These are phyloP conservation scores for Nezara viridula DNA, from an alignment of 2,888 invertebrate species.

Conservation along the genomic window DNA sequence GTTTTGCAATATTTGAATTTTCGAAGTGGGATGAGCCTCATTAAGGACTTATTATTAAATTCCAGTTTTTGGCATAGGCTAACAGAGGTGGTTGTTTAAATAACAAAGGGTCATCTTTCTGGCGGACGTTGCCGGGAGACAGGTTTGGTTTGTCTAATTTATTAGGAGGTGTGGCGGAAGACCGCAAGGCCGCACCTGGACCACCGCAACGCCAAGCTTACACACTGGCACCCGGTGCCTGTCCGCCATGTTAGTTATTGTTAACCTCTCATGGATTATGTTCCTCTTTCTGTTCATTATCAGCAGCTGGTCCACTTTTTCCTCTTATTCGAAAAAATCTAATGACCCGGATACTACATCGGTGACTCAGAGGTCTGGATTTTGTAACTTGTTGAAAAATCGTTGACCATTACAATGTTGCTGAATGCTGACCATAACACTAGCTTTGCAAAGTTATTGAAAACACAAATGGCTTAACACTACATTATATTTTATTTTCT, in stretches of 20 bases:
- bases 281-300: background rate
- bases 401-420: no score
- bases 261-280: background rate
- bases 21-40: background rate
- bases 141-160: background rate
- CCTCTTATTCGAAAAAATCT: no score
- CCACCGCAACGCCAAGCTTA: constrained; percentile 4
- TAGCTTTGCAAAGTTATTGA: no score
- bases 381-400: no score
- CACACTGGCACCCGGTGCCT: background rate
- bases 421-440: no score
- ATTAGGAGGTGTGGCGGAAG: background rate
- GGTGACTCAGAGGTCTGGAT: no score
- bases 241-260: background rate
- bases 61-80: background rate
- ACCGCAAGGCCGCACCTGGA: constrained; percentile 7
- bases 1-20: no score
- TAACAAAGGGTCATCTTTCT: constrained; percentile 10
- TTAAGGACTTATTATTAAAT: constrained; percentile 47
- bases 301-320: background rate
- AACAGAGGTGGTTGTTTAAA: background rate
- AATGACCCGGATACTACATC: no score
- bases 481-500: no score
- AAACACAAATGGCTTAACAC: no score
- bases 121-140: background rate